phyloP scores from a whole-genome alignment of 2,113 vertebrate species.

The Erinaceus europaeus region DNA sequence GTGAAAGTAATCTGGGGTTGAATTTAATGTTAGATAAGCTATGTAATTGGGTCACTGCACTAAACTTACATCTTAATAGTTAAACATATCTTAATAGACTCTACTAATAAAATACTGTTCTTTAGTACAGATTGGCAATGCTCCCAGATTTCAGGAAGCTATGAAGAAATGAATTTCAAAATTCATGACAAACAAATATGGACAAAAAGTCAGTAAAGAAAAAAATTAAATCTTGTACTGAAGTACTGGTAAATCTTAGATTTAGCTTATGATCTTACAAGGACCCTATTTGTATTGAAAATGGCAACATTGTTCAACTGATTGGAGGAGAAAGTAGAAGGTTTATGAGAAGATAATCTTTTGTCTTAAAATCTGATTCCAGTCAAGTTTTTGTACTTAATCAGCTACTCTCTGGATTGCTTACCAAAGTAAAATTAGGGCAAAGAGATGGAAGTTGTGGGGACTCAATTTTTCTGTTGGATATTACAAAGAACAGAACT shows the following conservation, averaged over 20 bases:
- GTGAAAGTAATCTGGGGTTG: not conserved
- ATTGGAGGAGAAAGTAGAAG: not conserved
- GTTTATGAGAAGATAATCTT: not conserved
- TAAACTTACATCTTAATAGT: constrained; percentile 72
- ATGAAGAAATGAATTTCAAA: constrained; percentile 43
- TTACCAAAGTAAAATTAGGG: constrained; percentile 11
- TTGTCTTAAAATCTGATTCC: constrained; percentile 14
- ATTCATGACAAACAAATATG: constrained; percentile 32
- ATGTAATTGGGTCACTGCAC: constrained; percentile 74
- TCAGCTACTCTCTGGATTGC: not conserved
- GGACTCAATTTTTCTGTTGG: not conserved
- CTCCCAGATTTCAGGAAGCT: constrained; percentile 5
- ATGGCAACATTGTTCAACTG: not conserved
- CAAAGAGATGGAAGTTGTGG: not conserved
- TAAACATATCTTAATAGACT: no score
- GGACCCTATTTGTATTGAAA: not conserved
- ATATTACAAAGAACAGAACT: not conserved
- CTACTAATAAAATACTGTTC: constrained; percentile 39
- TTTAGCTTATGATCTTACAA: not conserved
- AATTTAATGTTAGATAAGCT: constrained; percentile 70
- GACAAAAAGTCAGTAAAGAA: constrained; percentile 45
- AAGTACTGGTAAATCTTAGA: not conserved
- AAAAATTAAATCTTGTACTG: constrained; percentile 6
- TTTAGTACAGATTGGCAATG: constrained; percentile 18
- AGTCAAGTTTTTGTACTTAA: not conserved